Evolutionary conservation across 2,797 vertebrate species (phyloP).

Genomic region (Anguilla pacifica): DNA sequence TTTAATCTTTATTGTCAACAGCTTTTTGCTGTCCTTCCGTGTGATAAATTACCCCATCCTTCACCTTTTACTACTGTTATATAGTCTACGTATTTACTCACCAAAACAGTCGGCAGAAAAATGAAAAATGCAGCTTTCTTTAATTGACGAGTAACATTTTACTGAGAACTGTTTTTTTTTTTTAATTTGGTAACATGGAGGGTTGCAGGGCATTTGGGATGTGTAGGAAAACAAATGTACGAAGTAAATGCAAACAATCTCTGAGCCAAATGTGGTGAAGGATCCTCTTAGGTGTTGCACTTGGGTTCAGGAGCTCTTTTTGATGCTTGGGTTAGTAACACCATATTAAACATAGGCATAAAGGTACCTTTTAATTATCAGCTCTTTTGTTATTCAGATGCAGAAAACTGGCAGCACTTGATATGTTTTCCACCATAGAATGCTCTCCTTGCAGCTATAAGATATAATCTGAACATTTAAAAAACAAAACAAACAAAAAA

Average conservation of each 20-base stretch:
- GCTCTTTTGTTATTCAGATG: background rate
- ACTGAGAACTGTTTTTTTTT: background rate
- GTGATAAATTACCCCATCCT: background rate
- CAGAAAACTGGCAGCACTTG: background rate
- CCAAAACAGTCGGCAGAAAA: background rate
- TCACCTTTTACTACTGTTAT: background rate
- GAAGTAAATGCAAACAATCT: background rate
- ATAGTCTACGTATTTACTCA: background rate
- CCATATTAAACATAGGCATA: background rate
- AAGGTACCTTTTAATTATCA: background rate
- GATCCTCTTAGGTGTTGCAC: background rate
- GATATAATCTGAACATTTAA: background rate
- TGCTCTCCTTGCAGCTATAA: background rate
- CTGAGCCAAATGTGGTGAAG: background rate
- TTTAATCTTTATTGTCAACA: conserved; percentile 4
- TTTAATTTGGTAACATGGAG: background rate
- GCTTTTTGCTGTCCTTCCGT: background rate
- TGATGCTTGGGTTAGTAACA: background rate
- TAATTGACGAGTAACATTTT: background rate
- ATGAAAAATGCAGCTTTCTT: background rate
- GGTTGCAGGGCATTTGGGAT: background rate
- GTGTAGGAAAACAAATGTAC: background rate
- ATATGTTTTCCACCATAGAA: background rate
- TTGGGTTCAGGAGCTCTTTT: background rate
- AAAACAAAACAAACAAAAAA: no score